phyloP scores from a whole-genome alignment of 2,113 vertebrate genomes.

The Vicugna pacos region DNA sequence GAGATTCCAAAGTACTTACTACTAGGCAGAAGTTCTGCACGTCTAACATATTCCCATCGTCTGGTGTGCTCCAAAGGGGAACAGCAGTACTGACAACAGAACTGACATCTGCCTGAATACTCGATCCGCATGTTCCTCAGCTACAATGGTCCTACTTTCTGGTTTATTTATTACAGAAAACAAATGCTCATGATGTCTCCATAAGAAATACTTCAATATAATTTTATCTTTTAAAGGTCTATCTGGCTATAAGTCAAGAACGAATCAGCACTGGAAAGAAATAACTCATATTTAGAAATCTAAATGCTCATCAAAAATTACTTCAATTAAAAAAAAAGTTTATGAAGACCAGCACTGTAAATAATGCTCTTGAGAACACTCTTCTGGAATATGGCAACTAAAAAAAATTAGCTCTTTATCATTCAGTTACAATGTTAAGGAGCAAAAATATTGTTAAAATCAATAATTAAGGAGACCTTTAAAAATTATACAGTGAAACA shows the following conservation, averaged over 20 bases:
- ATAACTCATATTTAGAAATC: neutral
- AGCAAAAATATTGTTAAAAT: constrained; percentile 3
- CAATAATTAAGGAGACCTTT: neutral
- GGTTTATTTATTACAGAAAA: neutral
- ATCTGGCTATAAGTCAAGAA: neutral
- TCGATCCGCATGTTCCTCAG: neutral
- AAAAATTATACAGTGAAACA: neutral
- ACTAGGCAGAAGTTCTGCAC: neutral
- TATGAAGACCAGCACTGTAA: neutral
- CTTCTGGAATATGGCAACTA: neutral
- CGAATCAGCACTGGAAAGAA: neutral
- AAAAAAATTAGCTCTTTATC: neutral
- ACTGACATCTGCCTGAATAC: neutral
- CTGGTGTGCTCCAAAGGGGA: neutral
- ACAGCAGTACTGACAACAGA: neutral
- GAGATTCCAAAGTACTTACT: neutral
- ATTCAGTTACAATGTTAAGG: neutral
- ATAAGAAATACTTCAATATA: neutral
- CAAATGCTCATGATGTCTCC: neutral
- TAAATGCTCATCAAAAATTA: constrained; percentile 29
- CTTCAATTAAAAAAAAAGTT: neutral
- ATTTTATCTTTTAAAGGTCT: neutral
- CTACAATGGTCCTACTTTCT: neutral
- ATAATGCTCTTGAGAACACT: neutral
- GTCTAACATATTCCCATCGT: neutral